Conservation (phyloP, 2,797 vertebrate genomes). For the Rhinophrynus dorsalis region DNA sequence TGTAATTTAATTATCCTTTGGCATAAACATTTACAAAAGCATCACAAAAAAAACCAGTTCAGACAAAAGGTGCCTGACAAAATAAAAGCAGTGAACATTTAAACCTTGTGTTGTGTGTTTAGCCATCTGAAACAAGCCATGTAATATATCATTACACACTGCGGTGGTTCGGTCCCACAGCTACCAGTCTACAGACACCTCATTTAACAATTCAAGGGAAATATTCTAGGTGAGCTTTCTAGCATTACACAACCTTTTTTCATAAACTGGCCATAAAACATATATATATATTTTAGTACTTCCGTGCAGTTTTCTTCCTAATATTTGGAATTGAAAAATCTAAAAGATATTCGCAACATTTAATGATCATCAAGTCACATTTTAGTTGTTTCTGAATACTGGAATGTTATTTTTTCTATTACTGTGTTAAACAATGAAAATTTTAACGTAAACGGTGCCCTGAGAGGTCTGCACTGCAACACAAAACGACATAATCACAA, state of each 20-base stretch:
- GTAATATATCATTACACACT: conserved; percentile 43
- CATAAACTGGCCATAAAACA: conserved; percentile 21
- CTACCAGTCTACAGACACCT: conserved; percentile 40
- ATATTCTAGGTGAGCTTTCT: conserved; percentile 17
- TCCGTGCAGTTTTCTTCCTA: no score
- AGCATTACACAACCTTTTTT: conserved; percentile 25
- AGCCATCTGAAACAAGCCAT: conserved; percentile 33
- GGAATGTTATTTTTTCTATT: no score
- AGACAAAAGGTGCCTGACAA: conserved; percentile 35
- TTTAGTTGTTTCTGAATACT: no score
- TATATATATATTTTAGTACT: conserved; percentile 2
- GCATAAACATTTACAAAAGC: neutral
- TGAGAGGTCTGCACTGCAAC: no score
- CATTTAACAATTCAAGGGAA: conserved; percentile 18
- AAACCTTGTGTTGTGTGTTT: conserved; percentile 28
- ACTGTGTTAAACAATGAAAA: no score
- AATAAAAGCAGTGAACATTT: conserved; percentile 2
- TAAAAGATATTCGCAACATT: no score
- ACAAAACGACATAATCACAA: no score
- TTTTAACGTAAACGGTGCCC: no score
- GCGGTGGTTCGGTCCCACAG: conserved; percentile 10
- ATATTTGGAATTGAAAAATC: no score
- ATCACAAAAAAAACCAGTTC: neutral
- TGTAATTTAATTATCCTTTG: conserved; percentile 22
- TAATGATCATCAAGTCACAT: no score